Evolutionary conservation across 2,888 invertebrate species (phyloP).

Genomic region (Spodoptera exigua): DNA sequence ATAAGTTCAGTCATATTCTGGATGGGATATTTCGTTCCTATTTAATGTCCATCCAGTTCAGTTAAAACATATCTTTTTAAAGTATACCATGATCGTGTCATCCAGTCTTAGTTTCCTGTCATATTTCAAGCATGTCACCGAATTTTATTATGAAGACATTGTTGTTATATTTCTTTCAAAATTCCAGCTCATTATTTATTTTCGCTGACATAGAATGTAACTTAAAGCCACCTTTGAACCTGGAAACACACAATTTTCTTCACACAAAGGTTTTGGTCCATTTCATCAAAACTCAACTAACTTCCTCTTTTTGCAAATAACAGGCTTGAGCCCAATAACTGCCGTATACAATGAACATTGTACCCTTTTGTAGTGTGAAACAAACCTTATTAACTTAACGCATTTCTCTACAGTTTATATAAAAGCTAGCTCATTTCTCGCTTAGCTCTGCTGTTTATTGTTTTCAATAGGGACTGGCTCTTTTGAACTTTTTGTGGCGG

Average conservation of each 20-base stretch:
- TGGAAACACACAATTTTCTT: conserved; percentile 19
- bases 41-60: too few relatives aligned
- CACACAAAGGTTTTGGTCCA: conserved; percentile 17
- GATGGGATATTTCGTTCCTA: too few relatives aligned
- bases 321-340: conserved; percentile 53
- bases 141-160: too few relatives aligned
- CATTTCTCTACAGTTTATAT: conserved; percentile 36
- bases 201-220: too few relatives aligned
- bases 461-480: conserved; percentile 30
- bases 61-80: too few relatives aligned
- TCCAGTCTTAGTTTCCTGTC: too few relatives aligned
- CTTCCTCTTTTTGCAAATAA: conserved; percentile 52
- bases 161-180: too few relatives aligned
- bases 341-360: conserved; percentile 50
- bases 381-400: conserved; percentile 56
- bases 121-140: too few relatives aligned
- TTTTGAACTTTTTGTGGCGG: conserved; percentile 26
- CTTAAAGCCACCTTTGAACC: not conserved
- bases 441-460: conserved; percentile 24
- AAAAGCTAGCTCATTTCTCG: conserved; percentile 40
- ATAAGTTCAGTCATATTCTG: too few relatives aligned
- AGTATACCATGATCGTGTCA: too few relatives aligned
- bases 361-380: conserved; percentile 53
- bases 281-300: conserved; percentile 43
- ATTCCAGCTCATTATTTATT: too few relatives aligned